Percentiles rank a stretch among this genome's conserved stretches.
These are phyloP conservation scores for Calcarius lapponicus DNA, from an alignment of 2,797 vertebrate species.

Conservation along the genomic window DNA sequence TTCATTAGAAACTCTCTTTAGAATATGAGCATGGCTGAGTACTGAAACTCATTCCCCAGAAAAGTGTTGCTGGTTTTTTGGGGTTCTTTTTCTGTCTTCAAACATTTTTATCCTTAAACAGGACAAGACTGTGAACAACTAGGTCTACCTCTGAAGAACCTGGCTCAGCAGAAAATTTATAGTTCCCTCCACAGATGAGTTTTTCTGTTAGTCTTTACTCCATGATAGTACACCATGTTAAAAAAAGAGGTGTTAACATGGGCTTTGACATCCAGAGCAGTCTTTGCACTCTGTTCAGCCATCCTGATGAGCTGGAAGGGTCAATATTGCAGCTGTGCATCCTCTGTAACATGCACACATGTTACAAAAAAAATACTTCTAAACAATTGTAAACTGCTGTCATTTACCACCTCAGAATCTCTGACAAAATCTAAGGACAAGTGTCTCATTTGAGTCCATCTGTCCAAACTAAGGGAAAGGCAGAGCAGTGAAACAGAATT, in stretches of 20 bases:
- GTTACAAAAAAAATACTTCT: background rate
- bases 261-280: background rate
- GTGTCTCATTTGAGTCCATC: background rate
- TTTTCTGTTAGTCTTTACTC: background rate
- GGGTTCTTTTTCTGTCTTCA: rapidly evolving
- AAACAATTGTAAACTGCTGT: background rate
- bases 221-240: rapidly evolving
- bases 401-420: background rate
- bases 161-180: background rate
- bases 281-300: background rate
- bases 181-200: background rate
- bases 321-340: background rate
- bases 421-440: background rate
- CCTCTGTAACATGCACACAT: background rate
- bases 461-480: background rate
- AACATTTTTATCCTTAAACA: background rate
- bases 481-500: background rate
- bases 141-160: background rate
- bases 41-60: background rate
- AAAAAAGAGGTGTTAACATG: background rate
- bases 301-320: background rate
- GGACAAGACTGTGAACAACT: background rate
- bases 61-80: background rate
- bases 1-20: background rate
- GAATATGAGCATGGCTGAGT: background rate